phyloP scores from a whole-genome alignment of 2,797 vertebrate species.

The Aplochiton taeniatus region DNA sequence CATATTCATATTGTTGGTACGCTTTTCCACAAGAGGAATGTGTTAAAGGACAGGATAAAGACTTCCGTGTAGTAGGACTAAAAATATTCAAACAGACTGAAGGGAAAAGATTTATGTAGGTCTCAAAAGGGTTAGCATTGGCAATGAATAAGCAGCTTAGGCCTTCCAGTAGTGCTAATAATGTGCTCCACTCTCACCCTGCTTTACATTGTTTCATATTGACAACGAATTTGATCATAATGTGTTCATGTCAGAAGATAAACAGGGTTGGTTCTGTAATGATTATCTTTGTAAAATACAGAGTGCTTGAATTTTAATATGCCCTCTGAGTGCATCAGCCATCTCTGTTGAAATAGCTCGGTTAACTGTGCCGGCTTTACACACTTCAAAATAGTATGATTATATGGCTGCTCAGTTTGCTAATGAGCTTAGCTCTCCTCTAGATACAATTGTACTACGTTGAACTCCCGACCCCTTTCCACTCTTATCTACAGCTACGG shows the following conservation, averaged over 20 bases:
- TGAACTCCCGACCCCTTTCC: slow-evolving; percentile 40
- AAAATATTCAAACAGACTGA: slow-evolving; percentile 17
- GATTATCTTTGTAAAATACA: slow-evolving; percentile 1
- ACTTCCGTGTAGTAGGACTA: slow-evolving; percentile 23
- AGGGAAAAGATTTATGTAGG: not conserved
- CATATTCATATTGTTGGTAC: slow-evolving; percentile 24
- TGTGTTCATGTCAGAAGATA: not conserved
- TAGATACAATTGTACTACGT: slow-evolving; percentile 20
- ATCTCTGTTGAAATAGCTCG: slow-evolving; percentile 5
- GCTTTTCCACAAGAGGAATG: slow-evolving; percentile 21
- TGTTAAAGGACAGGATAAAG: slow-evolving; percentile 18
- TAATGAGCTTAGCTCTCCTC: slow-evolving; percentile 39
- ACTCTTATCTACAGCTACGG: slow-evolving; percentile 14
- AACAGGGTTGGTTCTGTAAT: not conserved
- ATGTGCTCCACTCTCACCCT: slow-evolving; percentile 10
- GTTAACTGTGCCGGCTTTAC: not conserved
- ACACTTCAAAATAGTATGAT: slow-evolving; percentile 30
- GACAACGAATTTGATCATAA: not conserved
- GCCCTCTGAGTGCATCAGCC: slow-evolving; percentile 22
- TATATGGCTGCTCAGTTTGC: slow-evolving; percentile 34
- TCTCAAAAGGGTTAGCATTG: not conserved
- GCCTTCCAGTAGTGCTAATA: too few species aligned
- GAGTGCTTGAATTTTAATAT: not conserved
- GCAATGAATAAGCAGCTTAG: too few species aligned
- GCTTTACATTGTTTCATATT: not conserved